Percentiles rank a stretch among this genome's conserved stretches.
Conservation (phyloP, 1,140 invertebrate genomes). For the Listronotus oregonensis region DNA sequence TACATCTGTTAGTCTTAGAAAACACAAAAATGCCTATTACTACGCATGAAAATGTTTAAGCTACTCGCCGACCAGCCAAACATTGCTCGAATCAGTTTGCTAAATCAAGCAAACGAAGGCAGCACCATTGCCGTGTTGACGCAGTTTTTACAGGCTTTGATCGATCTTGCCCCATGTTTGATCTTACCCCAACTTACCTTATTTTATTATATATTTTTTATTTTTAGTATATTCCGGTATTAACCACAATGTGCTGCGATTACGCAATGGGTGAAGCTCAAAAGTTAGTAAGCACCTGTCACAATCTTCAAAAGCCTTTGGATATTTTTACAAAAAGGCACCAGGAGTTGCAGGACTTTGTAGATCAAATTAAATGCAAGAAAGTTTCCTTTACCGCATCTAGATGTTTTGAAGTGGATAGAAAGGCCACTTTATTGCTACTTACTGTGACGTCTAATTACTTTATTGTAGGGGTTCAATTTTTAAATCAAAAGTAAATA, state of each 20-base stretch:
- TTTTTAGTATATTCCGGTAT: constrained; percentile 1
- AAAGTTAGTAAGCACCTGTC: neutral
- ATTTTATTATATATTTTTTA: neutral
- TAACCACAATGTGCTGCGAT: constrained; percentile 10
- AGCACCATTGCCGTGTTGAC: no score
- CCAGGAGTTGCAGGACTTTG: constrained; percentile 3
- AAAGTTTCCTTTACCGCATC: constrained; percentile 2
- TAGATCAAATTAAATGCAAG: neutral
- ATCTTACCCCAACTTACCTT: no score
- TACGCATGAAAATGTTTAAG: no score
- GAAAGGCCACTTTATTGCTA: constrained; percentile 4
- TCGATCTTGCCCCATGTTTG: no score
- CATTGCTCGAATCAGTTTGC: no score
- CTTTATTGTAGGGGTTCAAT: no score
- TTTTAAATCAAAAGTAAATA: constrained; percentile 8
- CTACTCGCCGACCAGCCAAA: no score
- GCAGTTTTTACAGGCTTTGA: no score
- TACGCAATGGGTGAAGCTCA: neutral
- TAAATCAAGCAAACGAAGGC: no score
- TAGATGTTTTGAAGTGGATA: constrained; percentile 2
- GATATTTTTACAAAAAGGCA: neutral
- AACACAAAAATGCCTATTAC: no score
- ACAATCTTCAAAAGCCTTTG: neutral
- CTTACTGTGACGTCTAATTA: no score
- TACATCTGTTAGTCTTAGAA: no score